Evolutionary conservation across 2,888 invertebrate genomes (phyloP).

Genomic region (Hemaris fuciformis): DNA sequence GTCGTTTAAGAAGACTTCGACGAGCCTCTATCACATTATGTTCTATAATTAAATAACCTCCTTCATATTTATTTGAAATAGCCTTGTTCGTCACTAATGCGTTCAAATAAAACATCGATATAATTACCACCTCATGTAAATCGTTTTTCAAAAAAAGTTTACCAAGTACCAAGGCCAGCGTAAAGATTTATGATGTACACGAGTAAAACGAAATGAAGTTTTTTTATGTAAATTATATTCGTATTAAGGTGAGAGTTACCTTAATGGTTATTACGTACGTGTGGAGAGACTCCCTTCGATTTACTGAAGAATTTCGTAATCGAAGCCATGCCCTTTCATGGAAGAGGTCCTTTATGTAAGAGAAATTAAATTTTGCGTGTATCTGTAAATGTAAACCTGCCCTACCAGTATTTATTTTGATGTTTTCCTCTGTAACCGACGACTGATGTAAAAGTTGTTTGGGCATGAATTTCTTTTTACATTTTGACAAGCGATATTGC

Average conservation of each 20-base stretch:
- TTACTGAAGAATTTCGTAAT: conserved; percentile 31
- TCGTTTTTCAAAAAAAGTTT: background rate
- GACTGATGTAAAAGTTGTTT: conserved; percentile 27
- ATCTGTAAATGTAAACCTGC: background rate
- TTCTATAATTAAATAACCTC: too few relatives aligned
- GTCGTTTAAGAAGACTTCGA: too few relatives aligned
- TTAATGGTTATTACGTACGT: background rate
- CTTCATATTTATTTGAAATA: background rate
- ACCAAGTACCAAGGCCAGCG: background rate
- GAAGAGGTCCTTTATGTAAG: conserved; percentile 33
- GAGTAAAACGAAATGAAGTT: conserved; percentile 3
- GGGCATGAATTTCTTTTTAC: conserved; percentile 28
- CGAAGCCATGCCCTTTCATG: conserved; percentile 33
- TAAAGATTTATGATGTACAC: conserved; percentile 1
- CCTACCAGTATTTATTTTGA: background rate
- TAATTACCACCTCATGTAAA: background rate
- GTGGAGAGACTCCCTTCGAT: conserved; percentile 4
- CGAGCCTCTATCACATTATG: too few relatives aligned
- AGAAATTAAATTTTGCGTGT: conserved; percentile 26
- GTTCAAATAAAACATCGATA: background rate
- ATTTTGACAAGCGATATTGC: background rate
- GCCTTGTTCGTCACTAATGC: background rate
- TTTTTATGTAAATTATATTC: conserved; percentile 5
- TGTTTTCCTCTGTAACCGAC: background rate
- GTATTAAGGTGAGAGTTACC: conserved; percentile 7